Evolutionary conservation across 2,113 vertebrate genomes (phyloP), one percentile per base, ranked within the genome.

Genomic region (Phocoena sinus): DNA sequence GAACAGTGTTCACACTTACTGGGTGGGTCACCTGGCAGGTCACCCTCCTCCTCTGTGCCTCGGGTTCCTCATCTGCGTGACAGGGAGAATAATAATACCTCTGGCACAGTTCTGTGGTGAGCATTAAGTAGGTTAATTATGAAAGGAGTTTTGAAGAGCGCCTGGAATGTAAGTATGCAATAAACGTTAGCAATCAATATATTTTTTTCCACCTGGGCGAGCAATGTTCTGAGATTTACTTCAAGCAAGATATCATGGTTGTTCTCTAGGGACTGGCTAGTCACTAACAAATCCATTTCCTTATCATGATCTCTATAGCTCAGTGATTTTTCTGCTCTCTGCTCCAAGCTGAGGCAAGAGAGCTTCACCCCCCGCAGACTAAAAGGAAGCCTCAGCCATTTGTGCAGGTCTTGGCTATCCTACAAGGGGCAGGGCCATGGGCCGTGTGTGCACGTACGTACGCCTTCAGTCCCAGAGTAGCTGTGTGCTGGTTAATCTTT

Each of bases 241-340:
- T 80, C 95, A 95, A 96, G 77, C 86, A 92, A 97, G 94, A 84
- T 91, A 90, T 60, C 95, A 56, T 28, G 38, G 63, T 84, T 71
- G 21, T 41, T 84, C 89, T 95, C 94, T 9, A 26, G 92, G 89
- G 94, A 82, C 68, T 23, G 50, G 79, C 81, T 26, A 62, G 86
- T 71, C 89, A 56, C 95, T 89, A 53, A 87, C 89, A 91, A 96
- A 97, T 93, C 86, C 86, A 65, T 93, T 93, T 91, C 87, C 97
- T 93, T 92, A 83, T 86, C 87, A 0, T 33, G 77, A 95, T 95
- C 96, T 93, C 5, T 70, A 56, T 67, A 95, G 96, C 92, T 96
- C 89, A 65, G 89, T 95, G 93, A 87, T 86, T 89, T 86, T 60
- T 91, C 97, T 94, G 95, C 92, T 95, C 12, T 93, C 91, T 94